Evolutionary conservation across 1,140 invertebrate species (phyloP).

Genomic region (Drosophila pallidifrons): DNA sequence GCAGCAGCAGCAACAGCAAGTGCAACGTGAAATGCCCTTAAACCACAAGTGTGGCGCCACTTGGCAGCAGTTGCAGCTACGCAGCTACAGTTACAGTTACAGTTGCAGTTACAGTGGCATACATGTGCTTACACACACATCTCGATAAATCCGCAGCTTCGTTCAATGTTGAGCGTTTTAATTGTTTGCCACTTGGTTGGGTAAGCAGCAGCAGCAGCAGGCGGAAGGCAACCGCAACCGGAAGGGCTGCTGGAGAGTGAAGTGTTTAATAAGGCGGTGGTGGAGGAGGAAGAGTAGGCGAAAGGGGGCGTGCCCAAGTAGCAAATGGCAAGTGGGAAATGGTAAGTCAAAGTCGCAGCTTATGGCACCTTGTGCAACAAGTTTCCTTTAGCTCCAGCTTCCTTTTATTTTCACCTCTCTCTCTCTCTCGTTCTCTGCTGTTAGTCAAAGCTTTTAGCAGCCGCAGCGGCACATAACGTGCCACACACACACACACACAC

Average conservation of each 20-base stretch:
- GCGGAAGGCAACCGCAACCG: conserved; percentile 6
- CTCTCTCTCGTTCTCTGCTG: conserved; percentile 4
- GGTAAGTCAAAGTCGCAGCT: conserved; percentile 68
- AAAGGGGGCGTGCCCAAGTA: not conserved
- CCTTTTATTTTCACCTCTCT: not conserved
- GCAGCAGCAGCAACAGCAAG: not conserved
- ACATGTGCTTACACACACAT: not conserved
- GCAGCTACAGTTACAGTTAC: conserved; percentile 27
- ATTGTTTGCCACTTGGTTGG: conserved; percentile 67
- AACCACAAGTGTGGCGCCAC: conserved; percentile 43
- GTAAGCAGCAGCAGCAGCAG: conserved; percentile 2
- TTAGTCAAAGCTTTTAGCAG: conserved; percentile 33
- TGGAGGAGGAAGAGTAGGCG: not conserved
- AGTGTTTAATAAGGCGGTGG: not conserved
- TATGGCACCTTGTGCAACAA: conserved; percentile 69
- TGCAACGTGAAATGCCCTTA: conserved; percentile 6
- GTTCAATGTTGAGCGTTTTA: conserved; percentile 60
- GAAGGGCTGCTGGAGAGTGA: not conserved
- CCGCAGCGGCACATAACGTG: conserved; percentile 8
- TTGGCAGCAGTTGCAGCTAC: conserved; percentile 31
- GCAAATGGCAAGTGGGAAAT: conserved; percentile 19
- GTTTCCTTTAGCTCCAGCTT: conserved; percentile 18
- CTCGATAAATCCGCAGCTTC: conserved; percentile 43
- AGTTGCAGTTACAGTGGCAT: conserved; percentile 14
- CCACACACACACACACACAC: conserved; percentile 27